Evolutionary conservation across 64 coral and sea anemone genomes (phyloP), one percentile per base, ranked within the genome.

Genomic region (Montipora sp.): DNA sequence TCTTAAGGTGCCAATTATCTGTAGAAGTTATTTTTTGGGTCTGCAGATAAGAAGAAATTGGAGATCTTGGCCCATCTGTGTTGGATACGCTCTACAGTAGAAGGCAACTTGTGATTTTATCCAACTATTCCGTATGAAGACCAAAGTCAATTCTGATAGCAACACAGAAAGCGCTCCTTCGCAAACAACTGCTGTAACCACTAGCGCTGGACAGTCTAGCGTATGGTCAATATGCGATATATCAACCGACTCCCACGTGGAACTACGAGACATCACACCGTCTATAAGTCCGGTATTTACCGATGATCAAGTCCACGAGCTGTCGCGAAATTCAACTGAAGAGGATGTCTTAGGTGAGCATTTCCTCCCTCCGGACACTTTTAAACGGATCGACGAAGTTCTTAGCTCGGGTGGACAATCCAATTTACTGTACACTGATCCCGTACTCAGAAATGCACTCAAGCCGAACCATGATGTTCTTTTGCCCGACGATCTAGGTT

Each of bases 261-360:
- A 99, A 55, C 89, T 99, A 8, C 83, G 86, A 16, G 98, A 99
- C 63, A 99, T 99, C 22, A 94, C 89, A 18, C 98, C 98, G 7
- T 99, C 98, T 3, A 99, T 99, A 68, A 96, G 98, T 66, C 94
- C 94, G 5, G 95, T 96, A 23, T 99, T 99, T 77, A 96, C 94
- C 4, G 98, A 99, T 23, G 94, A 99, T 75, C 98, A 99, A 89
- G 96, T 98, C 23, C 93, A 90, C 14, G 96, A 98, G 14, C 51
- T 98, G 5, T 95, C 93, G 19, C 82, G 75, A 43, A 94, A 95
- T 73, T 74, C 96, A 22, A 51, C 92, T 43, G 95, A 92, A 60
- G 90, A 94, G 36, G 95, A 98, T 68, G 93, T 98, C 3, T 67
- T 98, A 58, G 80, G 90, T 47, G 90, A 92, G 27, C 80, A 92